Conservation (phyloP, 2,888 invertebrate species). For the Trichopria drosophilae region DNA sequence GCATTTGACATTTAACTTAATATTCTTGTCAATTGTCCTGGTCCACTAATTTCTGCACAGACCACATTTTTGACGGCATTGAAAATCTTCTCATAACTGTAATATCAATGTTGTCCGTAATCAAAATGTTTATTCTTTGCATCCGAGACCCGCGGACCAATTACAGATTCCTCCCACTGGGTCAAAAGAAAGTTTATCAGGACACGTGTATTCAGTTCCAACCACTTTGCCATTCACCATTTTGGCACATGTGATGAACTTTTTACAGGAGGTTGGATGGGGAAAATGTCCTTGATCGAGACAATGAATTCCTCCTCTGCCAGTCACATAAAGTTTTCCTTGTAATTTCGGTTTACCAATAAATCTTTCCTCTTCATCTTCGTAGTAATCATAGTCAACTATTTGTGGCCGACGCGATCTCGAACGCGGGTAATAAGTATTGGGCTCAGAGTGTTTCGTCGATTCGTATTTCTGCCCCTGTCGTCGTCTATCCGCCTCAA, state of each 20-base stretch:
- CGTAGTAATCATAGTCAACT: slow-evolving; percentile 70
- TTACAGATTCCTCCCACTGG: slow-evolving; percentile 90
- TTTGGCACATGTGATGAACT: slow-evolving; percentile 87
- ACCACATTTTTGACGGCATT: no score
- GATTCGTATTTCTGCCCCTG: slow-evolving; percentile 36
- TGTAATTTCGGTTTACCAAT: slow-evolving; percentile 61
- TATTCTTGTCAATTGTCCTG: no score
- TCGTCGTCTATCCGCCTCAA: slow-evolving; percentile 37
- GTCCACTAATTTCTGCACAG: no score
- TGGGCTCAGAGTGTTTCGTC: slow-evolving; percentile 26
- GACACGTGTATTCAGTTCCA: slow-evolving; percentile 89
- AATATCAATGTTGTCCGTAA: no score
- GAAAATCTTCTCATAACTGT: no score
- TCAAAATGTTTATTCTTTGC: slow-evolving; percentile 65
- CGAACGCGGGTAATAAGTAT: slow-evolving; percentile 15
- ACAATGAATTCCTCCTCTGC: slow-evolving; percentile 73
- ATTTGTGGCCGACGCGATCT: slow-evolving; percentile 51
- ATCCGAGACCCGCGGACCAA: slow-evolving; percentile 82
- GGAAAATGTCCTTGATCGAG: slow-evolving; percentile 89
- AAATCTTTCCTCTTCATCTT: slow-evolving; percentile 66
- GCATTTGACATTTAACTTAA: no score
- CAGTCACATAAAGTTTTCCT: slow-evolving; percentile 65
- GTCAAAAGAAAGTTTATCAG: slow-evolving; percentile 82
- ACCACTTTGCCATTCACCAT: slow-evolving; percentile 77
- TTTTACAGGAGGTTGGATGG: slow-evolving; percentile 86